Percentiles rank a stretch among this genome's conserved stretches.
These are phyloP conservation scores for Polymixis lichenea DNA, from an alignment of 2,888 invertebrate genomes.

Conservation along the genomic window DNA sequence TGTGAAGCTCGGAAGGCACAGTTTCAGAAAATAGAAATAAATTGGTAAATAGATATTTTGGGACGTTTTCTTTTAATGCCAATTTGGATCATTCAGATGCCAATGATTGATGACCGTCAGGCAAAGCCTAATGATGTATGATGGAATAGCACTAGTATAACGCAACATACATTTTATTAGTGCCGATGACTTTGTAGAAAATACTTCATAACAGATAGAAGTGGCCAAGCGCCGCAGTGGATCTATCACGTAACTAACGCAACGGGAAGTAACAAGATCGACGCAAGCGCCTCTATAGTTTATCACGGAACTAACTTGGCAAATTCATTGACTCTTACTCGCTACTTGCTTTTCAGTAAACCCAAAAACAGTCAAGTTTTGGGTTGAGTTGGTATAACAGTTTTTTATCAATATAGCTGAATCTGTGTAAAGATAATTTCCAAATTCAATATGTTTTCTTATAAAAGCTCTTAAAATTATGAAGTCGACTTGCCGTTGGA, in stretches of 20 bases:
- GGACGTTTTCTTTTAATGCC: background rate
- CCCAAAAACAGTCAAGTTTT: background rate
- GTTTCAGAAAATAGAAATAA: background rate
- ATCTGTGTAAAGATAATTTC: background rate
- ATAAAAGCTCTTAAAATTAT: background rate
- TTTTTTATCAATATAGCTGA: background rate
- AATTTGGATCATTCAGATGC: background rate
- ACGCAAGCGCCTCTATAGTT: conserved; percentile 43
- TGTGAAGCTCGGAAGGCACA: background rate
- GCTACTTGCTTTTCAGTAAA: background rate
- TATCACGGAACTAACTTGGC: background rate
- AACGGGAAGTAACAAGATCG: conserved; percentile 32
- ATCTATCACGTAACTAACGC: conserved; percentile 19
- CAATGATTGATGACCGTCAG: conserved; percentile 10
- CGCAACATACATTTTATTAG: conserved; percentile 15
- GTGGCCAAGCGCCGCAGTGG: conserved; percentile 50
- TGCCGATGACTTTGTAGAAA: conserved; percentile 42
- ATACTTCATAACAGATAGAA: conserved; percentile 33
- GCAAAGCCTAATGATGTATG: background rate
- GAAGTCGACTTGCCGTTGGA: background rate
- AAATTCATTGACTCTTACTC: background rate
- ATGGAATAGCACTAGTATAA: background rate
- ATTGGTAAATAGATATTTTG: background rate
- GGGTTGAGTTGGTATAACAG: background rate
- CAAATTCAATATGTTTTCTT: background rate